Evolutionary conservation across 23 tunicate species (phyloP).

Genomic region (Halocynthia aurantium): DNA sequence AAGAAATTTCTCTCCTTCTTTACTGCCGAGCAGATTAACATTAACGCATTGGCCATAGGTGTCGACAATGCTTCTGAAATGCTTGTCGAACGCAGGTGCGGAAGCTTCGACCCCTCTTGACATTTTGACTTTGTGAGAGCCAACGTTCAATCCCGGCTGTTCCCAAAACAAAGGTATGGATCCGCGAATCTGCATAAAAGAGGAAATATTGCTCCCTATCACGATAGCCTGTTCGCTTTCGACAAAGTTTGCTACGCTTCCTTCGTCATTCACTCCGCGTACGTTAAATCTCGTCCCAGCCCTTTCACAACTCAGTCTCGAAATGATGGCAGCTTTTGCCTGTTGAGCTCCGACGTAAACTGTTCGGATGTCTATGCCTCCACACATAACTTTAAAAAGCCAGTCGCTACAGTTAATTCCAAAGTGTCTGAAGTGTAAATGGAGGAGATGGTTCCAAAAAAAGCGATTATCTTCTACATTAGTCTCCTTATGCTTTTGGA

Average conservation of each 20-base stretch:
- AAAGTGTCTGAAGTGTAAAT: constrained; percentile 42
- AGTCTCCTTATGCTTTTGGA: constrained; percentile 28
- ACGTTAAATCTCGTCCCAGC: constrained; percentile 95
- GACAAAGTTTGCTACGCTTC: constrained; percentile 90
- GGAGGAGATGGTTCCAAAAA: constrained; percentile 61
- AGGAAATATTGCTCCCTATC: constrained; percentile 46
- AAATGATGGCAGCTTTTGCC: constrained; percentile 68
- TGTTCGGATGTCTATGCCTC: constrained; percentile 79
- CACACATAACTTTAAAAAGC: constrained; percentile 70
- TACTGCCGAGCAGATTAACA: constrained; percentile 84
- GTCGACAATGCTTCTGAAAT: constrained; percentile 27
- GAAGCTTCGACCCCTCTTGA: constrained; percentile 37
- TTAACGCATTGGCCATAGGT: constrained; percentile 36
- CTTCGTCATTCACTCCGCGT: constrained; percentile 73
- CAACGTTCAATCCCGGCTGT: constrained; percentile 97
- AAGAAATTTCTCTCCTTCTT: constrained; percentile 67
- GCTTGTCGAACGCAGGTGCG: constrained; percentile 70
- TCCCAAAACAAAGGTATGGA: constrained; percentile 96
- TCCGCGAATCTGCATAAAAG: constrained; percentile 80
- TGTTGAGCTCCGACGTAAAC: constrained; percentile 74
- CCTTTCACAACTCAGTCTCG: constrained; percentile 76
- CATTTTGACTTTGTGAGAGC: constrained; percentile 79
- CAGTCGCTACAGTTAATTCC: constrained; percentile 36
- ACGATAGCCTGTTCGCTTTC: constrained; percentile 93
- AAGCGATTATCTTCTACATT: constrained; percentile 16